Base-by-base conservation (phyloP, 2,113 vertebrate genomes). In the Aphyosemion australe region DNA sequence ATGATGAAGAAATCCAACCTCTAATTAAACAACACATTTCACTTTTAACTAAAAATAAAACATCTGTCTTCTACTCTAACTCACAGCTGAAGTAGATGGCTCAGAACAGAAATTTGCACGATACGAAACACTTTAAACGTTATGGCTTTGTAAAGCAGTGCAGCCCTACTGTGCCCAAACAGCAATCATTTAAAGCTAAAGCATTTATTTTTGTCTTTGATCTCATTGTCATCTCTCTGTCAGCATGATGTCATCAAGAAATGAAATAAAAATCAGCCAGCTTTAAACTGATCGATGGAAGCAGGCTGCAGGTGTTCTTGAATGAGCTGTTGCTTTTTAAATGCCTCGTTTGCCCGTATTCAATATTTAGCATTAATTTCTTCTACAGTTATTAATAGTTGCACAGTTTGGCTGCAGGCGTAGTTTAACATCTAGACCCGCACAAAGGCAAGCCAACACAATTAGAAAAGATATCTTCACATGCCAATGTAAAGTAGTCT, bases 181-280 rank as follows among this genome's bases (percentile, higher is more conserved):
- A 76, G 79, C 80, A 54, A 18, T 84, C 67, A 82, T 84, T 75
- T 55, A 42, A 73, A 82, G 49, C n/a, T 26, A 60, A 20, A 50
- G 16, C 51, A 52, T 80, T 84, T 63, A 75, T 77, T 68, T 89
- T 81, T 81, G 73, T 83, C 76, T 89, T 90, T 87, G 51, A 83
- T 74, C 85, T 91, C 90, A 91, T 88, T 80, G 87, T 91, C 89
- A 87, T 87, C 84, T 84, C 65, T 84, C 69, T 89, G 84, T 90
- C 84, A 84, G 75, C 81, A 87, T 91, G 84, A 87, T 86, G 68
- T 74, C 77, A 89, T 74, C 69, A 72, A 76, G 61, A 85, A 71
- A 56, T 78, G 8, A 42, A 20, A 56, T 39, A 65, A 60, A 65
- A 16, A 26, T 26, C 3, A 60, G 16, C 26, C 53, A 43, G 20